Percentiles rank a stretch among this genome's conserved stretches.
Conservation (phyloP, 2,797 vertebrate species). For the Paramormyrops hopkinsi region DNA sequence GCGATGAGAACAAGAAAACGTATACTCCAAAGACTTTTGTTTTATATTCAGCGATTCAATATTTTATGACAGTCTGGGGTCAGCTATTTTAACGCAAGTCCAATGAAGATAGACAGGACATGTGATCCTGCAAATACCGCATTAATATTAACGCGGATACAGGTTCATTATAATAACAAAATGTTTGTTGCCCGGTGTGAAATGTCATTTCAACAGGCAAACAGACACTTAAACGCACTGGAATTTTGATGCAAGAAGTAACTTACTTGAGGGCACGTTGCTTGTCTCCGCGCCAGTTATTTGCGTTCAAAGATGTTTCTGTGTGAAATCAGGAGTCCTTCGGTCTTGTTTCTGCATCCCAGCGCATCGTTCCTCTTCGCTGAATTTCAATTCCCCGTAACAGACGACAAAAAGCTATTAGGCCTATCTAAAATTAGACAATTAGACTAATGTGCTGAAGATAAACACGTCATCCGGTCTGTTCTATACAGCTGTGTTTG, state of each 20-base stretch:
- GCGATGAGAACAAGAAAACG: neutral
- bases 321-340: neutral
- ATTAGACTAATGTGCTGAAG: neutral
- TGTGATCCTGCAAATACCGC: slow-evolving; percentile 2
- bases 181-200: neutral
- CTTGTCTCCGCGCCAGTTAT: neutral
- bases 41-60: neutral
- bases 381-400: neutral
- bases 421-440: neutral
- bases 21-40: neutral
- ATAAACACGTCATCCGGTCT: neutral
- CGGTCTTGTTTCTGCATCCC: neutral
- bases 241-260: neutral
- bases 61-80: slow-evolving; percentile 1
- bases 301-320: neutral
- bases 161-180: neutral
- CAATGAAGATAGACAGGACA: neutral
- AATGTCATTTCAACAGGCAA: neutral
- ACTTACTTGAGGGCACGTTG: neutral
- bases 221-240: neutral
- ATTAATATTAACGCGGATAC: neutral
- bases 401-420: neutral
- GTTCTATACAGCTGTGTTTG: neutral
- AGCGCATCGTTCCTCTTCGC: neutral
- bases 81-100: slow-evolving; percentile 1